A percentile compares a stretch with the other conserved stretches of the same genome.
These are phyloP conservation scores for Channallabes apus DNA, from an alignment of 2,797 vertebrate species.

Conservation along the genomic window DNA sequence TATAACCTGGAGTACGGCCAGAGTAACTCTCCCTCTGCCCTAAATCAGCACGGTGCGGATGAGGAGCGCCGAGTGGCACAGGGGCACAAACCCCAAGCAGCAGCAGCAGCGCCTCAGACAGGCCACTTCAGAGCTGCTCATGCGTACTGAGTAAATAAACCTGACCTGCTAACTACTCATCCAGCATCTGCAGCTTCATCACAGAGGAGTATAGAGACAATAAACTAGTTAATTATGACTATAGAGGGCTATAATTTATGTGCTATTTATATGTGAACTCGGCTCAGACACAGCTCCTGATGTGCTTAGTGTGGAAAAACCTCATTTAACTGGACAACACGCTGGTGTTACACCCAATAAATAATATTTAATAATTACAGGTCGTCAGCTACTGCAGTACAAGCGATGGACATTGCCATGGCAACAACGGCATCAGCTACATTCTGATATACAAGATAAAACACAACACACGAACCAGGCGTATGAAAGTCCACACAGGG, in stretches of 20 bases:
- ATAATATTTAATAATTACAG: neutral
- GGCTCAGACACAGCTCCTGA: too few species aligned
- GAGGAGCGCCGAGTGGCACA: constrained; percentile 46
- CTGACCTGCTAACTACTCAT: too few species aligned
- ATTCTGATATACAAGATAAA: too few species aligned
- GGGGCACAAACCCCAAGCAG: constrained; percentile 31
- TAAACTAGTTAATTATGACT: neutral
- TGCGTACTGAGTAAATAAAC: constrained; percentile 67
- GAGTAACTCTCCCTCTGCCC: constrained; percentile 56
- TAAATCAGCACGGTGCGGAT: constrained; percentile 55
- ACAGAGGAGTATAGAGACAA: too few species aligned
- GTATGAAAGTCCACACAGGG: too few species aligned
- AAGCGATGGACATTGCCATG: neutral
- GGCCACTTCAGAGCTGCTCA: constrained; percentile 66
- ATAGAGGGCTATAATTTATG: too few species aligned
- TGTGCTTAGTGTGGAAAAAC: too few species aligned
- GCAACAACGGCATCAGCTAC: neutral
- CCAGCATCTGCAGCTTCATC: neutral
- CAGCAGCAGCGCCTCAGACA: constrained; percentile 4
- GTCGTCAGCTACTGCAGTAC: neutral
- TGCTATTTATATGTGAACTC: neutral
- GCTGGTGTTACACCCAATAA: too few species aligned
- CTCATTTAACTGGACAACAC: neutral
- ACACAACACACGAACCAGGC: neutral
- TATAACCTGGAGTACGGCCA: constrained; percentile 56